Evolutionary conservation across 2,113 vertebrate species (phyloP), one percentile per base, ranked within the genome.

Genomic region (Octodon degus): DNA sequence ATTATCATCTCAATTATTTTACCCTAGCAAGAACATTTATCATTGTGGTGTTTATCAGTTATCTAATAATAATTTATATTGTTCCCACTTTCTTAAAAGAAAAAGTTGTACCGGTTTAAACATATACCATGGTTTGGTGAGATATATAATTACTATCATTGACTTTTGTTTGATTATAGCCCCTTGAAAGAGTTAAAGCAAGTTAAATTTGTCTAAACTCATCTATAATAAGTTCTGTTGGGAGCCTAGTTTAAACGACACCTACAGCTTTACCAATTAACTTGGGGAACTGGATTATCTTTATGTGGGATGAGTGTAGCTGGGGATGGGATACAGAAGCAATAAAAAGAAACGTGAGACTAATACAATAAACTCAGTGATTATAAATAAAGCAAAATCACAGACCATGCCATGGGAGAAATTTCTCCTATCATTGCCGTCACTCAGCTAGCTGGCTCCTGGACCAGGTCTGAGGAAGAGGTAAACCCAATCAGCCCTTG

Each of bases 1-100:
- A 97, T 97, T 97, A 98, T 92, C 92, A 96, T 95, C 95, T 97
- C 96, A 97, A 87, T 97, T 97, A 95, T 96, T 96, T 97, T 94
- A 94, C 25, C 58, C 76, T 87, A 79, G 79, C 86, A 87, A 95
- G 97, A 92, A 93, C 68, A 82, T 95, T 96, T 97, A 76, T 96
- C 90, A 53, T 86, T 63, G 37, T 93, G 82, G 62, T 96, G 79
- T 96, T 98, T 96, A 96, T 96, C 87, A 62, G 89, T 97, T 96
- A 96, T 82, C 92, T 94, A 97, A 95, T 96, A 87, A 89, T 97
- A 84, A 96, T 97, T 97, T 91, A 77, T 84, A 81, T 96, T 96
- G 86, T 97, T 96, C 90, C 87, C n/a, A 91, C 58, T 94, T 86
- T 93, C 91, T 95, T 84, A 58, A 93, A 92, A 96, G 86, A 93